These are phyloP conservation scores for Myrmecophaga tridactyla DNA, from an alignment of 2,113 vertebrate genomes.

Conservation along the genomic window DNA sequence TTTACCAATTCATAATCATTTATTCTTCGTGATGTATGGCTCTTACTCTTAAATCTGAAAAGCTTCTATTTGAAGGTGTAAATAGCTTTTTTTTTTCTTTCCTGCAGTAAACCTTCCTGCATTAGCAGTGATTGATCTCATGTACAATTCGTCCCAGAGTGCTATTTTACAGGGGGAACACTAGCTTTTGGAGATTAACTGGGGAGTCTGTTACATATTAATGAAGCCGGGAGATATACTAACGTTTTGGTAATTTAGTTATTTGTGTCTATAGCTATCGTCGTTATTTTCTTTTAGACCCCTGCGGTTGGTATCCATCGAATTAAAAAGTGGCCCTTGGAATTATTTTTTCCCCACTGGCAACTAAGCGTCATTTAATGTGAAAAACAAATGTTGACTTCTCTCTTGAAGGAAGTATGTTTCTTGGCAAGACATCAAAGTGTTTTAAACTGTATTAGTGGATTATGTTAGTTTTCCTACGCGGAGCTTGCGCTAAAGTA, in stretches of 20 bases:
- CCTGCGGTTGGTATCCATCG: constrained; percentile 88
- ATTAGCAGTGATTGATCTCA: constrained; percentile 92
- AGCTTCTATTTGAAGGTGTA: constrained; percentile 91
- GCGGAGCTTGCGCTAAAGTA: constrained; percentile 66
- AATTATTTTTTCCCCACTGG: constrained; percentile 86
- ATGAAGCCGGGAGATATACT: constrained; percentile 89
- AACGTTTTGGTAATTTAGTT: constrained; percentile 92
- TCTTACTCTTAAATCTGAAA: constrained; percentile 91
- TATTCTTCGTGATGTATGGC: constrained; percentile 93
- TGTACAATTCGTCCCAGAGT: constrained; percentile 92
- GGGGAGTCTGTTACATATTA: constrained; percentile 91
- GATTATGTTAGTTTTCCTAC: constrained; percentile 82
- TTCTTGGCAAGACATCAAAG: constrained; percentile 88
- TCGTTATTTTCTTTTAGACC: constrained; percentile 89
- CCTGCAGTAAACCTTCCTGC: constrained; percentile 89
- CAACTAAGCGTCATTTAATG: constrained; percentile 89
- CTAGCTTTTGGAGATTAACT: constrained; percentile 92
- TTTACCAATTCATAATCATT: constrained; percentile 93
- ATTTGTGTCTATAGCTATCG: constrained; percentile 89
- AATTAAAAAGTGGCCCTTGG: constrained; percentile 90
- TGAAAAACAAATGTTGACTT: constrained; percentile 92
- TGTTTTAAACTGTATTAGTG: constrained; percentile 82
- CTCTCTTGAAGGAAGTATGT: constrained; percentile 86
- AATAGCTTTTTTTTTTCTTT: constrained; percentile 83
- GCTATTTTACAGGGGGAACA: constrained; percentile 90